Percentiles rank a stretch among this genome's conserved stretches.
Evolutionary conservation across 2,113 vertebrate species (phyloP).

Genomic region (Phyllopteryx taeniolatus): DNA sequence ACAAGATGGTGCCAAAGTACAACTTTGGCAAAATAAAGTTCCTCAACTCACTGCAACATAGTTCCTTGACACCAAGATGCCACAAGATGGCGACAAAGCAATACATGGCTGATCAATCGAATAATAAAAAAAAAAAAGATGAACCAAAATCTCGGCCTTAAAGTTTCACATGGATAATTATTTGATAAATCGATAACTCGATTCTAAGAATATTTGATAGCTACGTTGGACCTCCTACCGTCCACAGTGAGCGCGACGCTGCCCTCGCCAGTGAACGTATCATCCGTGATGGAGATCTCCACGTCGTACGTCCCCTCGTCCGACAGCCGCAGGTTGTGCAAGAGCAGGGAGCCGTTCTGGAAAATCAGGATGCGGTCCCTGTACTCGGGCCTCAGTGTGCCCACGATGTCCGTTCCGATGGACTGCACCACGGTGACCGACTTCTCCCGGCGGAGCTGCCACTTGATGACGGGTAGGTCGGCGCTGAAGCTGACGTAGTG

Average conservation of each 20-base stretch:
- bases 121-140: too few species aligned
- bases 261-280: constrained; percentile 89
- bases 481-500: constrained; percentile 84
- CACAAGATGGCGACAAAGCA: neutral
- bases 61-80: too few species aligned
- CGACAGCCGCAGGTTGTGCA: constrained; percentile 82
- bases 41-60: too few species aligned
- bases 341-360: constrained; percentile 89
- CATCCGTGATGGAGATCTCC: constrained; percentile 95
- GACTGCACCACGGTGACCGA: constrained; percentile 90
- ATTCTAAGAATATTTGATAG: too few species aligned
- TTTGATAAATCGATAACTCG: too few species aligned
- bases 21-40: too few species aligned
- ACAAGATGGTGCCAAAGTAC: too few species aligned
- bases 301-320: constrained; percentile 92
- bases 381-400: constrained; percentile 86
- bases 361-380: constrained; percentile 89
- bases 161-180: too few species aligned
- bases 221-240: constrained; percentile 68
- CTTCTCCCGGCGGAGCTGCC: constrained; percentile 89
- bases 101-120: neutral
- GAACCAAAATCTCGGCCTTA: too few species aligned
- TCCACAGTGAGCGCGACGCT: constrained; percentile 92
- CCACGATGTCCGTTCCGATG: constrained; percentile 90
- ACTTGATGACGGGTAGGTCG: constrained; percentile 90